Base-by-base conservation (phyloP, 1,140 invertebrate species). In the Apocrypta bakeri region DNA sequence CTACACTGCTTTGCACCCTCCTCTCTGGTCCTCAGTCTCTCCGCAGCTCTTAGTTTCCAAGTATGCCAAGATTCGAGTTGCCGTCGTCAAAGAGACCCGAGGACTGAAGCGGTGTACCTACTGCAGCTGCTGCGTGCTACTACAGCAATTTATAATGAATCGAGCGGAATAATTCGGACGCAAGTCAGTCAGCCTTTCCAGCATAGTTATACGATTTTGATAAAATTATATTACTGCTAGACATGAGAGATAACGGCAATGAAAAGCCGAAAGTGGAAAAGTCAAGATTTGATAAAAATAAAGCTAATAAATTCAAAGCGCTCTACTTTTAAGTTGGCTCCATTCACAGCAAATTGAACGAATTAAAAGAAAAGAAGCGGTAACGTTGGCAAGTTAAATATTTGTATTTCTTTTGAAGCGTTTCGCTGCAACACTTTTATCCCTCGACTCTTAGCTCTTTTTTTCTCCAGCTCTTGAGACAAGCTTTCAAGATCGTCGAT, bases 401-500 rank as follows among this genome's bases (percentile, higher is more conserved):
- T 76, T 37, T 64, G 29, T 37, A 33, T 24, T 63, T n/a, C 31
- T 31, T 64, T 37, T 76, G 21, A 25, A 42, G n/a, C 27, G 14
- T 17, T 66, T 66, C 33, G 17, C n/a, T 40, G 33, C 33, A 9
- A 64, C 3, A 24, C 29, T 24, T 61, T 29, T 63, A 27, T 74
- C 21, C 37, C 37, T 9, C 21, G 0, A 24, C 24, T 27, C 24
- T 68, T 42, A 29, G 12, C 8, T 12, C 25, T 25, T n/a, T 40
- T 25, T 68, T 37, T 9, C 75, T 42, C 40, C n/a, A 37, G 0
- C 75, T 27, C 75, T 78, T 25, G 63, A 78, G 63, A 29, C 75
- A 63, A 29, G 64, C 63, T 79, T 69, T 56, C 76, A 27, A 64
- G 74, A 69, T 69, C 40, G 76, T 68, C 63, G 75, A 68, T 78